Conservation (phyloP, 2,113 vertebrate species). For the Stictonetta naevosa region DNA sequence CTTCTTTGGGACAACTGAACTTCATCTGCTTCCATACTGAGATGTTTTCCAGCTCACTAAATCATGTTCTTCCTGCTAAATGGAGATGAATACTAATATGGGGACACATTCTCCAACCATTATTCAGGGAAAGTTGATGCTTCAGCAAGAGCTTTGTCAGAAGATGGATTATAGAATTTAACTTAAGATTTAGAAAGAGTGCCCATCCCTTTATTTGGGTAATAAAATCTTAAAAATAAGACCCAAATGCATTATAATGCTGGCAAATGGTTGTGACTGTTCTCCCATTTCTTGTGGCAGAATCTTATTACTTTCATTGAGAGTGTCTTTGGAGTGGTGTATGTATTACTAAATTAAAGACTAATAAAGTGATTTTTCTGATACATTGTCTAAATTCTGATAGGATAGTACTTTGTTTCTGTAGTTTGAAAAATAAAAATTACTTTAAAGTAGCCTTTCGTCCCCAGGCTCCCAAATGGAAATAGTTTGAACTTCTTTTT, state of each 20-base stretch:
- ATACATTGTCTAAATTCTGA: neutral
- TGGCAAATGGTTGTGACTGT: neutral
- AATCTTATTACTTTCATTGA: neutral
- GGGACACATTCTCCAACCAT: neutral
- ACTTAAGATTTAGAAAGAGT: neutral
- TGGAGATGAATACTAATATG: neutral
- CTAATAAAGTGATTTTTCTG: neutral
- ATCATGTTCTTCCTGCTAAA: neutral
- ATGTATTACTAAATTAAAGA: neutral
- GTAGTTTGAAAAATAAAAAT: neutral
- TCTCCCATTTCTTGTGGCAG: neutral
- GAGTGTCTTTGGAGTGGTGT: neutral
- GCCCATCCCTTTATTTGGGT: neutral
- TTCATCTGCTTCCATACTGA: neutral
- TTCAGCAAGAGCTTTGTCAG: neutral
- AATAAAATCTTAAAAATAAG: neutral
- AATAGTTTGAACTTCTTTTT: neutral
- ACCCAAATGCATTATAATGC: neutral
- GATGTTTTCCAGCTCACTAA: neutral
- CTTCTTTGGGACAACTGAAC: neutral
- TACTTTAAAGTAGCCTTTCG: neutral
- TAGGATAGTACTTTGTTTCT: neutral
- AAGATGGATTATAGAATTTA: neutral
- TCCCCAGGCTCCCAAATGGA: neutral
- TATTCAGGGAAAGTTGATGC: neutral